These are phyloP conservation scores for Propithecus deckenii DNA, from an alignment of 2,797 vertebrate species.

Conservation along the genomic window DNA sequence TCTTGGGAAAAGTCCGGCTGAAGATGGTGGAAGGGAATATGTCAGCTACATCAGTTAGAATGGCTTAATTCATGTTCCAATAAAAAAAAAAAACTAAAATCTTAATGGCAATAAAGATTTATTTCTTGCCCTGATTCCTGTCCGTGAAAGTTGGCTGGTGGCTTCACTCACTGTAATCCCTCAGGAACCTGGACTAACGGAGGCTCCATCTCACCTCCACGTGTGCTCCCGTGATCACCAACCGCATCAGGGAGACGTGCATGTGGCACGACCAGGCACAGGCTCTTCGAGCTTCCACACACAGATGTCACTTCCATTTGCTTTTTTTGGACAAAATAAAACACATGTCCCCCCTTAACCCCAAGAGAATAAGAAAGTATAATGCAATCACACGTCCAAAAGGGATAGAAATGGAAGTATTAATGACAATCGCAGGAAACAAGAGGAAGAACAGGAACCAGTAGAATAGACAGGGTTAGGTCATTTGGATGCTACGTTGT, in stretches of 20 bases:
- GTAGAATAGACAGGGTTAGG: not conserved
- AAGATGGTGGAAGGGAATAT: not conserved
- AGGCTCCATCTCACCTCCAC: not conserved
- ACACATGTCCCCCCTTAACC: not conserved
- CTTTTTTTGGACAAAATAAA: not conserved
- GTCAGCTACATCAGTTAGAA: not conserved
- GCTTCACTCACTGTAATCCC: not conserved
- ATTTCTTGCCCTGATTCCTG: not conserved
- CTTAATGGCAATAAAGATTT: not conserved
- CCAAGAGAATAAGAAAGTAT: not conserved
- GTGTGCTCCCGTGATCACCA: not conserved
- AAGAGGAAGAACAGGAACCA: not conserved
- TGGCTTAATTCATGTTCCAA: not conserved
- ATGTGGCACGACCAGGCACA: not conserved
- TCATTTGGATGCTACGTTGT: not conserved
- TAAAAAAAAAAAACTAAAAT: not conserved
- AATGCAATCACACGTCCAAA: not conserved
- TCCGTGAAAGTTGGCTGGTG: not conserved
- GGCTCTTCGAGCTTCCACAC: not conserved
- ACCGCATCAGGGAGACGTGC: not conserved
- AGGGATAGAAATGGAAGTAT: not conserved
- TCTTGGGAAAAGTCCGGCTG: not conserved
- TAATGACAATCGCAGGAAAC: not conserved
- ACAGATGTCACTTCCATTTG: not conserved
- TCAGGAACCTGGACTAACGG: not conserved